These are phyloP conservation scores for Origma solitaria DNA, from an alignment of 2,113 vertebrate genomes.

Conservation along the genomic window DNA sequence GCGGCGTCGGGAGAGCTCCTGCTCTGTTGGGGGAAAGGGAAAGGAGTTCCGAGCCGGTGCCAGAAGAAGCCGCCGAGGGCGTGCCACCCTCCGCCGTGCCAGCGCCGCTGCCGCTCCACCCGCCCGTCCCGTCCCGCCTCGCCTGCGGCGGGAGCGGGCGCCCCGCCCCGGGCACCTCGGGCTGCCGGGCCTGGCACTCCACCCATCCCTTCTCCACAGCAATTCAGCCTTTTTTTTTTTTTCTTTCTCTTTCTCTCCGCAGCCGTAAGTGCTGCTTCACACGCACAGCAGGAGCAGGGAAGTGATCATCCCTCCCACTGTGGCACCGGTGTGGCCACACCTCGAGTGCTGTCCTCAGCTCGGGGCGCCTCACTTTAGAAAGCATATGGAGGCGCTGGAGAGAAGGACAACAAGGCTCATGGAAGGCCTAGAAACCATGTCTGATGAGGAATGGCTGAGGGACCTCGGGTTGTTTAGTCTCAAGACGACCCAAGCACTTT, in stretches of 20 bases:
- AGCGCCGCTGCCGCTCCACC: background rate
- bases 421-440: background rate
- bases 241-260: fast-evolving
- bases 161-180: background rate
- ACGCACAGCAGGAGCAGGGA: background rate
- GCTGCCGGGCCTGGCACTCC: background rate
- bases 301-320: background rate
- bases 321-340: background rate
- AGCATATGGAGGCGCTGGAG: background rate
- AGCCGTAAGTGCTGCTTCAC: background rate
- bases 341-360: background rate
- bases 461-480: background rate
- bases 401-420: background rate
- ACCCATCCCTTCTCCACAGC: background rate
- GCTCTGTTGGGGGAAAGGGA: background rate
- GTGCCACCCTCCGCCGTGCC: fast-evolving
- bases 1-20: background rate
- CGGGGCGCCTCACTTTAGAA: background rate
- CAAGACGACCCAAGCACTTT: background rate
- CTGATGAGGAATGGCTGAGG: background rate
- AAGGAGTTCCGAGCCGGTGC: background rate
- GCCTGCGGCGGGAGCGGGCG: background rate
- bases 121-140: too few species aligned
- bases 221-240: fast-evolving
- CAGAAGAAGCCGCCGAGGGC: too few species aligned